phyloP scores from a whole-genome alignment of 2,888 invertebrate species.

The Syritta pipiens region DNA sequence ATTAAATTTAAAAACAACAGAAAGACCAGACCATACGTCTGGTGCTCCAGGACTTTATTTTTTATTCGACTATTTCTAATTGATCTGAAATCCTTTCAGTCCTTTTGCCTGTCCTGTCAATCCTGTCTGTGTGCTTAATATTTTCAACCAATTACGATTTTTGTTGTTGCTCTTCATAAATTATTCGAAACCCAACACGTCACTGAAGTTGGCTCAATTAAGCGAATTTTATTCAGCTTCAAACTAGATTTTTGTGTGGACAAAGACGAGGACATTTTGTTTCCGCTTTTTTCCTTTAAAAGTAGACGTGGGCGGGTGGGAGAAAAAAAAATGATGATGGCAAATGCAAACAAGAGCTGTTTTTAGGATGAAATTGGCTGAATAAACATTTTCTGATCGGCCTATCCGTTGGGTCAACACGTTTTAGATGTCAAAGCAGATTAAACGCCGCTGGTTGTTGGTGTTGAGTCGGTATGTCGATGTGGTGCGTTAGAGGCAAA shows the following conservation, averaged over 20 bases:
- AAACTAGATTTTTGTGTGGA: constrained; percentile 4
- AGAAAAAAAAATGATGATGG: not conserved
- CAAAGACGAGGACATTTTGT: not conserved
- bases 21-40: too few species aligned
- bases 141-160: constrained; percentile 14
- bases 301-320: not conserved
- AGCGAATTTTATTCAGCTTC: constrained; percentile 3
- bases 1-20: too few species aligned
- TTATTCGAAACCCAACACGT: constrained; percentile 20
- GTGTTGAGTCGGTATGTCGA: too few species aligned
- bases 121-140: constrained; percentile 20
- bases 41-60: not conserved
- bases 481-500: too few species aligned
- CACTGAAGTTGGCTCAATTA: constrained; percentile 30
- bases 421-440: not conserved
- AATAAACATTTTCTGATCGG: not conserved
- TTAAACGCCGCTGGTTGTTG: not conserved
- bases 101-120: not conserved
- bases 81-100: constrained; percentile 15
- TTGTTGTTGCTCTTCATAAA: constrained; percentile 4
- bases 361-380: constrained; percentile 2
- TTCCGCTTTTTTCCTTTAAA: not conserved
- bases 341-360: not conserved
- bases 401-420: not conserved
- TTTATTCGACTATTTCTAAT: constrained; percentile 19